Evolutionary conservation across 2,888 invertebrate species (phyloP), one percentile per base, ranked within the genome.

Genomic region (Pachycephus smyrnensis): DNA sequence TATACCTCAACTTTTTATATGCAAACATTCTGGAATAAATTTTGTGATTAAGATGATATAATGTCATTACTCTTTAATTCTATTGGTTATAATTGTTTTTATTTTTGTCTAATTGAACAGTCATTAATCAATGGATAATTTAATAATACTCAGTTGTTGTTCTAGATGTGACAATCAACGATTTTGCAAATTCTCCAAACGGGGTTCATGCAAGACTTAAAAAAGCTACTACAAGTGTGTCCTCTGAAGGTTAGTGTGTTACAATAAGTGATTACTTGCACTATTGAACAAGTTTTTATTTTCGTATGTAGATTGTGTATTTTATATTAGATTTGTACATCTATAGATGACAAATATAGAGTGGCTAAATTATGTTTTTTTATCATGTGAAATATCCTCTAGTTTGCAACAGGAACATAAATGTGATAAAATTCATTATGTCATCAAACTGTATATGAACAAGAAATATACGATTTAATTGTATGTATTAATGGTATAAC

Each of bases 81-180:
- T 69, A 15, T 74, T 74, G 33, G 69, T 4, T 40, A 35, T 30
- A 55, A 23, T 35, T 75, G 4, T 73, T 80, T 83, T 84, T 73
- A 73, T 76, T 31, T 69, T 69, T 73, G 2, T 32, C 31, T 3
- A 36, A 69, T 71, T n/a, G 30, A 37, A 76, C 79, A 30, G 76
- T 31, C 55, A 23, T 23, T 55, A 23, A 55, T 23, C 9, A 23
- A 23, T 55, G 9, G 23, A 55, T 55, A 0, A 23, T 55, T 55
- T 71, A 33, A 71, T 31, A 9, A 71, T 74, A 73, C 55, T 76
- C 36, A 15, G 35, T 40, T 80, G 79, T 73, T 75, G 32, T 92
- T 92, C 73, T 92, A 95, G 95, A 95, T 91, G 93, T 95, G 80
- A 95, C 95, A 15, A 91, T 95, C 88, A 93, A 94, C 86, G 95